These are phyloP conservation scores for Hypotaenidia philippensis DNA, from an alignment of 2,797 vertebrate genomes.

Conservation along the genomic window DNA sequence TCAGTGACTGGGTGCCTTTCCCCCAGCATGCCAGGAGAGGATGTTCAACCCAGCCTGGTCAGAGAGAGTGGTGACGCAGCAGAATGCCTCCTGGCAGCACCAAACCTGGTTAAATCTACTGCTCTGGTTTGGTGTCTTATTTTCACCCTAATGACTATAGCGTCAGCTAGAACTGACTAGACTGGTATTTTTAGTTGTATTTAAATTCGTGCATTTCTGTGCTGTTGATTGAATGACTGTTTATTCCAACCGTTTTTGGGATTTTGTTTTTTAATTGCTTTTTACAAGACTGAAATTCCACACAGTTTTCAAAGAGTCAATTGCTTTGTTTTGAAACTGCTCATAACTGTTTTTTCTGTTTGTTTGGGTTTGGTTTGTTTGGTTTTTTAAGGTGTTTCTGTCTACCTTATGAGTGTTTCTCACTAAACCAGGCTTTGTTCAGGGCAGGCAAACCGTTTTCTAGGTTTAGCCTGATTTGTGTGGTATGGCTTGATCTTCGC, in stretches of 20 bases:
- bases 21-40: rapidly evolving
- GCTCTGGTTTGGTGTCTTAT: not conserved
- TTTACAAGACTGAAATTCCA: not conserved
- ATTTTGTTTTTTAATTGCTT: not conserved
- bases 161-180: not conserved
- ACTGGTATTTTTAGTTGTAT: not conserved
- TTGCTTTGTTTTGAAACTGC: not conserved
- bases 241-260: not conserved
- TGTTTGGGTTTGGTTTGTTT: too few species aligned
- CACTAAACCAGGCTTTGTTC: not conserved
- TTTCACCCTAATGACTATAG: not conserved
- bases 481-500: not conserved
- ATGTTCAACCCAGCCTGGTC: not conserved
- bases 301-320: not conserved
- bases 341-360: not conserved
- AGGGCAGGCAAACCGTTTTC: not conserved
- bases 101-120: not conserved
- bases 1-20: rapidly evolving
- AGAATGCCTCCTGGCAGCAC: not conserved
- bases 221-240: not conserved
- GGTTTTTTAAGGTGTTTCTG: not conserved
- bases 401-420: not conserved
- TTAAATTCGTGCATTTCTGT: not conserved
- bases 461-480: not conserved
- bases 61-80: not conserved